phyloP scores from a whole-genome alignment of 2,113 vertebrate genomes.

The Caloenas nicobarica region DNA sequence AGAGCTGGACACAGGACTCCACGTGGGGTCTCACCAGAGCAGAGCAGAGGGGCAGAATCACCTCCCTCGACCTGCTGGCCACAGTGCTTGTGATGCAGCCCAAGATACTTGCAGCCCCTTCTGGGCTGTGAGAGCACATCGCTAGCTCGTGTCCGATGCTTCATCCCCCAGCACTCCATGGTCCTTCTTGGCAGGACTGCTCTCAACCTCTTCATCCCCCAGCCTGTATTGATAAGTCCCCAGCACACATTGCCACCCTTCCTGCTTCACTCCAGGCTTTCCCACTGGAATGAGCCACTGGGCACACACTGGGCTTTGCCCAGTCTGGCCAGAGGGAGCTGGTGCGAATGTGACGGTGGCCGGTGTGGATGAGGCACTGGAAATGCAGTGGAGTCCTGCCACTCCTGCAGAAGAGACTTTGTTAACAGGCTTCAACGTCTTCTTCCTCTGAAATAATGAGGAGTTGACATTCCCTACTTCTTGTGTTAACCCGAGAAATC shows the following conservation, averaged over 20 bases:
- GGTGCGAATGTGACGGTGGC: fast-evolving
- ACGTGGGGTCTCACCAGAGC: no score
- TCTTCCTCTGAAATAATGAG: background rate
- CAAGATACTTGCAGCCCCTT: no score
- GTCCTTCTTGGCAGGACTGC: no score
- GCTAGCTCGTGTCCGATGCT: no score
- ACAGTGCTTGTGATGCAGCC: no score
- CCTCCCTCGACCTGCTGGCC: no score
- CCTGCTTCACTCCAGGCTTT: background rate
- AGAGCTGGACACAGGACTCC: no score
- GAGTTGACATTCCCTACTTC: background rate
- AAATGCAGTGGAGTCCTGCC: fast-evolving
- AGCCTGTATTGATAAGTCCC: no score
- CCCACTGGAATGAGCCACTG: background rate
- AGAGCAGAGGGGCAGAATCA: no score
- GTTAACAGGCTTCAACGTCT: background rate
- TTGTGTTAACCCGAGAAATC: background rate
- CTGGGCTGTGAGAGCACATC: no score
- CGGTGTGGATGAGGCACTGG: fast-evolving
- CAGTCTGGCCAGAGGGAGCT: background rate
- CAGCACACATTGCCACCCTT: background rate
- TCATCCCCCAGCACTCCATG: no score
- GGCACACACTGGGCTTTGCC: background rate
- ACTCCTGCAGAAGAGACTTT: background rate
- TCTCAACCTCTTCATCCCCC: no score